Percentiles rank a stretch among this genome's conserved stretches.
Evolutionary conservation across 1,140 invertebrate species (phyloP).

Genomic region (Nixonia krombeini): DNA sequence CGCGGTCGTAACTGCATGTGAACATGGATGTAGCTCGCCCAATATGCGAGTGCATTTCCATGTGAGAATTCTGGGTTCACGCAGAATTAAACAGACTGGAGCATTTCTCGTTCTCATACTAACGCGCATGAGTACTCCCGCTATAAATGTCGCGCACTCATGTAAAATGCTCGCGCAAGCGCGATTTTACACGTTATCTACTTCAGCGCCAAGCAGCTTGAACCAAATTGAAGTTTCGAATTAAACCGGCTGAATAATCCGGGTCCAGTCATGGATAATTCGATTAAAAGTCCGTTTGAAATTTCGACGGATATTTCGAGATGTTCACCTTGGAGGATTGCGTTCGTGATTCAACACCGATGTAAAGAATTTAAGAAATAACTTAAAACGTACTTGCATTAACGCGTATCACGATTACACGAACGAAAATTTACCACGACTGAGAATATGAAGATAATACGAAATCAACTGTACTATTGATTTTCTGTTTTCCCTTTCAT

Average conservation of each 20-base stretch:
- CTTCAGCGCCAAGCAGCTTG: conserved; percentile 41
- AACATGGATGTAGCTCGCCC: conserved; percentile 17
- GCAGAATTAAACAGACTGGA: conserved; percentile 40
- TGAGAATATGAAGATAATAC: no score
- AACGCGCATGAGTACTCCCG: conserved; percentile 18
- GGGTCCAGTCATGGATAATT: conserved; percentile 41
- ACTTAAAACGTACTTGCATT: no score
- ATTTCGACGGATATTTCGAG: conserved; percentile 18
- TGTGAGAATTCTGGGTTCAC: conserved; percentile 39
- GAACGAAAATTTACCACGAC: no score
- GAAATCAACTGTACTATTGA: no score
- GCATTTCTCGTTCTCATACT: conserved; percentile 17
- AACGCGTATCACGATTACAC: no score
- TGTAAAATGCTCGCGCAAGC: conserved; percentile 26
- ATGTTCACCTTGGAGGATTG: no score
- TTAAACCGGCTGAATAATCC: conserved; percentile 60
- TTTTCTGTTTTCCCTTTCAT: no score
- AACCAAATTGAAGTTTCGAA: conserved; percentile 65
- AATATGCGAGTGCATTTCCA: conserved; percentile 43
- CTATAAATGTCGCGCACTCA: conserved; percentile 36
- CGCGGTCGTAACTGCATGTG: conserved; percentile 15
- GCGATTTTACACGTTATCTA: conserved; percentile 43
- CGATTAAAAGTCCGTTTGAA: conserved; percentile 42
- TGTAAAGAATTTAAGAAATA: no score
- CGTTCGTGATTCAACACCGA: no score